Conservation (phyloP, 2,888 invertebrate species). For the Urechis unicinctus region DNA sequence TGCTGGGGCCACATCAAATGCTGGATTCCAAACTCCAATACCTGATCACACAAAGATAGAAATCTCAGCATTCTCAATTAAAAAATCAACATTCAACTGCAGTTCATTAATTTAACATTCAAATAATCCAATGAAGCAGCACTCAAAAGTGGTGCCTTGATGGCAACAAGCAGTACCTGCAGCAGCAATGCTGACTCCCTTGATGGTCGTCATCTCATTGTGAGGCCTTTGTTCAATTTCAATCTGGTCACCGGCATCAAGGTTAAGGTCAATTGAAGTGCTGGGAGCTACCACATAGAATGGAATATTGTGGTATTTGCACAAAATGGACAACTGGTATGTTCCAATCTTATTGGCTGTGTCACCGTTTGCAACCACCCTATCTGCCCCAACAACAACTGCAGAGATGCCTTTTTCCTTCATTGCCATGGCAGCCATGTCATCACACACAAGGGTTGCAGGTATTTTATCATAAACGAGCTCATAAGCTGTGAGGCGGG, state of each 20-base stretch:
- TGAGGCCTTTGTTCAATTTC: conserved; percentile 89
- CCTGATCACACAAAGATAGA: conserved; percentile 56
- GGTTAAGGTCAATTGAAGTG: conserved; percentile 76
- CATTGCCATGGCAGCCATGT: conserved; percentile 90
- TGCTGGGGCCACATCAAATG: conserved; percentile 96
- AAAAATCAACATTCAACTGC: too few relatives aligned
- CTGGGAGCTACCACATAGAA: conserved; percentile 93
- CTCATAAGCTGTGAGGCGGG: conserved; percentile 92
- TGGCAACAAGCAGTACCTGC: conserved; percentile 61
- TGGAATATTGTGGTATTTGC: conserved; percentile 82
- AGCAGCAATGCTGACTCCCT: conserved; percentile 80
- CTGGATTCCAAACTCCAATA: conserved; percentile 94
- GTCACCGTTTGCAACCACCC: conserved; percentile 93
- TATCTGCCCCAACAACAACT: conserved; percentile 95
- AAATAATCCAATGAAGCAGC: neutral
- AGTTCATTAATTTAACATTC: neutral
- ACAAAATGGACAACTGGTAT: conserved; percentile 71
- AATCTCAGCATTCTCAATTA: neutral
- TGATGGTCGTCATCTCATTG: conserved; percentile 84
- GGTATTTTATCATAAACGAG: conserved; percentile 75
- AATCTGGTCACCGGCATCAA: conserved; percentile 76
- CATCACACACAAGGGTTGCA: conserved; percentile 86
- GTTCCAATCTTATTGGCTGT: conserved; percentile 91
- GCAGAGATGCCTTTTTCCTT: conserved; percentile 74
- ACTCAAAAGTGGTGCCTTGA: neutral